These are phyloP conservation scores for Tinea semifulvella DNA, from an alignment of 2,888 invertebrate genomes.

Conservation along the genomic window DNA sequence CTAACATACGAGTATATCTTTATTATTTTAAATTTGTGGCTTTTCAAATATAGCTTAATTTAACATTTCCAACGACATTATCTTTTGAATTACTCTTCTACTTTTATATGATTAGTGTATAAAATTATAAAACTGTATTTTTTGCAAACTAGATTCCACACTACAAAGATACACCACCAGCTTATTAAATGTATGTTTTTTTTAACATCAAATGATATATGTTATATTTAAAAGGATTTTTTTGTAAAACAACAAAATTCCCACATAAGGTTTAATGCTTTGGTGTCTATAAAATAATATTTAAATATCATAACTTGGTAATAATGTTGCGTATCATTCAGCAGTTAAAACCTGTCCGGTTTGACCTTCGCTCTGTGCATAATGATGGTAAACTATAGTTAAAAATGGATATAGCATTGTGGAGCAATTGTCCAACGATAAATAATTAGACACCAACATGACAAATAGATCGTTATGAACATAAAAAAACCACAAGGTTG, in stretches of 20 bases:
- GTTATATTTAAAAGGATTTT: no score
- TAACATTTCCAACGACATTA: no score
- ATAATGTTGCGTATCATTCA: not conserved
- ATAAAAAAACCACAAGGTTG: not conserved
- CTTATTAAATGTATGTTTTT: no score
- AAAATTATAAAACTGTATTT: no score
- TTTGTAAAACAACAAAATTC: not conserved
- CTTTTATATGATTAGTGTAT: no score
- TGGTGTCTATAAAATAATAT: not conserved
- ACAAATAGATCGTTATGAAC: not conserved
- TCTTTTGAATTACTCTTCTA: no score
- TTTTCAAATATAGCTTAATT: no score
- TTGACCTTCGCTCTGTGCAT: not conserved
- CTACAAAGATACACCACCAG: no score
- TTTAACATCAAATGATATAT: no score
- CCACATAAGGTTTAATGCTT: not conserved
- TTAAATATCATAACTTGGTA: not conserved
- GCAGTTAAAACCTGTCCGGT: not conserved
- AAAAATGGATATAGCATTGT: not conserved
- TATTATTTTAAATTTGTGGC: no score
- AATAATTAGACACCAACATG: not conserved
- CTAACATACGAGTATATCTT: no score
- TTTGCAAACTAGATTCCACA: no score
- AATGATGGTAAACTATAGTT: not conserved
- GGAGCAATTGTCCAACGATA: constrained; percentile 3